Percentiles rank a stretch among this genome's conserved stretches.
Conservation (phyloP, 2,888 invertebrate genomes). For the Pseudococcus viburni region DNA sequence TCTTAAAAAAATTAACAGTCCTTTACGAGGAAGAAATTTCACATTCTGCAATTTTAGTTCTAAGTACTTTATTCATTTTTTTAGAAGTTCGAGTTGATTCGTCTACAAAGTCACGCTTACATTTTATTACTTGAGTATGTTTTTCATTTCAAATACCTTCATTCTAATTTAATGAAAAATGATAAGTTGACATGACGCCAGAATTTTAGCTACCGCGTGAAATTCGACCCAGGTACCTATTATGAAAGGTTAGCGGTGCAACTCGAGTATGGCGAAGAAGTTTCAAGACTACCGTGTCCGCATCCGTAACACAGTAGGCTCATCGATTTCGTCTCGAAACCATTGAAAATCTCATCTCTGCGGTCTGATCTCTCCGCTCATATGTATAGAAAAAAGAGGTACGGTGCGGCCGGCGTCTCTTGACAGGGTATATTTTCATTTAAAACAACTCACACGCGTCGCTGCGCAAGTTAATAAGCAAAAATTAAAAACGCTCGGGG, state of each 20-base stretch:
- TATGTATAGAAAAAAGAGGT: neutral
- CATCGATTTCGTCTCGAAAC: constrained; percentile 3
- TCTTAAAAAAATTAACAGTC: too few species aligned
- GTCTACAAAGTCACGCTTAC: too few species aligned
- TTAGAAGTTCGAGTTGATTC: too few species aligned
- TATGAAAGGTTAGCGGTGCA: too few species aligned
- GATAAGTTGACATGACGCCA: neutral
- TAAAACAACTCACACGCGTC: constrained; percentile 3
- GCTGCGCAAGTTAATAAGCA: constrained; percentile 10
- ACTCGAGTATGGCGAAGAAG: neutral
- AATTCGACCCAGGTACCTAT: neutral
- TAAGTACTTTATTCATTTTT: too few species aligned
- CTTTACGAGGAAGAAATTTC: too few species aligned
- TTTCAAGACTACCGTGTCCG: neutral
- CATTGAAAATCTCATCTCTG: neutral
- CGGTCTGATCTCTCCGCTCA: neutral
- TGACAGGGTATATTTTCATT: neutral
- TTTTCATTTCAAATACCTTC: too few species aligned
- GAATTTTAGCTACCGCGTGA: neutral
- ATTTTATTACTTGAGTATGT: too few species aligned
- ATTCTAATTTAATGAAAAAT: too few species aligned
- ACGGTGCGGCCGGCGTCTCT: neutral
- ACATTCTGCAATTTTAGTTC: too few species aligned
- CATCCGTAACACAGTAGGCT: constrained; percentile 10
- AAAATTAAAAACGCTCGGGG: constrained; percentile 9